Evolutionary conservation across 2,797 vertebrate genomes (phyloP), one percentile per base, ranked within the genome.

Genomic region (Emys orbicularis): DNA sequence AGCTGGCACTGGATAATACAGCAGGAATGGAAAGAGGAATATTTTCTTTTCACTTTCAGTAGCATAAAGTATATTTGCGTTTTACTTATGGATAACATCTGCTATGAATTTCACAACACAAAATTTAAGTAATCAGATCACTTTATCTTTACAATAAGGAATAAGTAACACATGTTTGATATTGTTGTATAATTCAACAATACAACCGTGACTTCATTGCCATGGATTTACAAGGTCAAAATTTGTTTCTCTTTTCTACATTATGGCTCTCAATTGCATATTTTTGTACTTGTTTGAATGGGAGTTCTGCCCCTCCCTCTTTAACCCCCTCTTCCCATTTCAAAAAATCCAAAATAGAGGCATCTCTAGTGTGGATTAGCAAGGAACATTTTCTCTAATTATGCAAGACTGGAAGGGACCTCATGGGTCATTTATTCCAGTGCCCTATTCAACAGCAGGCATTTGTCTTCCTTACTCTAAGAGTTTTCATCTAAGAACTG

Each of bases 21-120:
- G 3, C 44, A 50, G 8, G 49, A 95, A 90, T 50, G 79, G 0
- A 72, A 72, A 81, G 54, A 50, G 76, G 54, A 87, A 37, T 50
- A 44, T 2, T 41, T 47, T 31, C 2, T 49, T 85, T 88, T 84
- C 25, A 19, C 74, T 91, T 90, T 44, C 13, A 25, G 2, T 57
- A n/a, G 5, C 0, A 25, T 47, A 49, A 72, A 77, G 1, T 13
- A 2, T 50, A 29, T 2, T n/a, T 81, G 80, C 0, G 3, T 72
- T 3, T 82, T 91, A 44, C 25, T 41, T 84, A 29, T 8, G 49
- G 19, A 56, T 81, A 85, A 87, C 56, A 0, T 16, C 74, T 31
- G 27, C 7, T 61, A 3, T 85, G 11, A 65, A 65, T 8, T 61
- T n/a, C 2, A 44, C 2, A 41, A 41, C 3, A 56, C 18, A 1